Conservation (phyloP, 1,140 invertebrate genomes). For the Drosophila seguyi region DNA sequence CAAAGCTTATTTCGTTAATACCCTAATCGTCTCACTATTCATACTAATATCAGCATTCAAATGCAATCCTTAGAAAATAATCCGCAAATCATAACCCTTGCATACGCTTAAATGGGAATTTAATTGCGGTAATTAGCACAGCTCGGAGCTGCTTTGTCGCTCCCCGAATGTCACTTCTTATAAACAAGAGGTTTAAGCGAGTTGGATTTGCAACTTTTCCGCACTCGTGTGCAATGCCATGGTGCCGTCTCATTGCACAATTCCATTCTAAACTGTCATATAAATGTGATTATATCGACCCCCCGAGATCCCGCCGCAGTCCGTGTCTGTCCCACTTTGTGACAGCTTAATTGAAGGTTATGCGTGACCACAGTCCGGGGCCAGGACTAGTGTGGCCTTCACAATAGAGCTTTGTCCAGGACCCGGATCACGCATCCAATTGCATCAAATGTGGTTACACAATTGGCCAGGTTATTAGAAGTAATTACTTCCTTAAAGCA, state of each 20-base stretch:
- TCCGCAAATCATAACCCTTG: constrained; percentile 1
- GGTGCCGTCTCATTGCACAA: constrained; percentile 39
- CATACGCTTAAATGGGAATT: constrained; percentile 13
- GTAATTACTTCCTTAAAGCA: constrained; percentile 7
- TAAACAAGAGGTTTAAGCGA: constrained; percentile 34
- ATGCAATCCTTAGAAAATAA: background rate
- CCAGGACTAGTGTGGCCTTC: constrained; percentile 4
- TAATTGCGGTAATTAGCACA: constrained; percentile 34
- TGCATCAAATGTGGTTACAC: constrained; percentile 53
- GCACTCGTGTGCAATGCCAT: constrained; percentile 11
- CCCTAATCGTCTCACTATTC: background rate
- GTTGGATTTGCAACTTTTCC: constrained; percentile 20
- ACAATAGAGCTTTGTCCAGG: constrained; percentile 22
- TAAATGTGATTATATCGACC: constrained; percentile 47
- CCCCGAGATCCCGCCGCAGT: background rate
- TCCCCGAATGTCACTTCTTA: constrained; percentile 12
- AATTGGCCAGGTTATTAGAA: constrained; percentile 24
- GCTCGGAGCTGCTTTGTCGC: background rate
- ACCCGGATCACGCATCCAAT: constrained; percentile 35
- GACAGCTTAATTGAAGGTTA: constrained; percentile 70
- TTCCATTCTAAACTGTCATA: constrained; percentile 39
- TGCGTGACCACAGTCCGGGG: constrained; percentile 34
- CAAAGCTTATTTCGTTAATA: background rate
- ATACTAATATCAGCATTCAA: background rate
- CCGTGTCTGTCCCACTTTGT: constrained; percentile 43